Percentiles rank a stretch among this genome's conserved stretches.
Conservation (phyloP, 2,113 vertebrate genomes). For the Muntiacus reevesi region DNA sequence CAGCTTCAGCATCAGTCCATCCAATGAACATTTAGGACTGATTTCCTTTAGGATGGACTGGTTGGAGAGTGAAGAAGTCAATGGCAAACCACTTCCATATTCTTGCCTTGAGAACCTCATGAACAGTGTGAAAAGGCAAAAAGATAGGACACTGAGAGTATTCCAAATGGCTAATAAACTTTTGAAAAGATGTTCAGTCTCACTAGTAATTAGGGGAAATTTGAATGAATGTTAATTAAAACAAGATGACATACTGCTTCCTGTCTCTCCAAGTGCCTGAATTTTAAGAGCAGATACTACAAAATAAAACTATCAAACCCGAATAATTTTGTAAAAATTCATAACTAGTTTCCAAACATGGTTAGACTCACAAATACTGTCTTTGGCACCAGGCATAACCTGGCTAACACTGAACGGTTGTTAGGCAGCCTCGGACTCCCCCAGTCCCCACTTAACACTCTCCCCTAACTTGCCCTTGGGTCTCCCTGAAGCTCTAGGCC, state of each 20-base stretch:
- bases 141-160: rapidly evolving
- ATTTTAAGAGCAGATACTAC: background rate
- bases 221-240: background rate
- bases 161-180: background rate
- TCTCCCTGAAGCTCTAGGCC: background rate
- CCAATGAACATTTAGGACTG: background rate
- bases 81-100: background rate
- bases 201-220: background rate
- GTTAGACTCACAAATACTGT: background rate
- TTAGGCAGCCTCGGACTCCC: rapidly evolving
- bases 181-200: background rate
- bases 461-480: rapidly evolving
- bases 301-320: background rate
- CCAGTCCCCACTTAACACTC: rapidly evolving
- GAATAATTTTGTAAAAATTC: background rate
- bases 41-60: background rate
- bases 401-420: rapidly evolving
- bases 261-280: background rate
- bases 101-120: background rate
- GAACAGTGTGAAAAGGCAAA: background rate
- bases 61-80: background rate
- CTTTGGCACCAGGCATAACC: rapidly evolving
- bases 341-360: background rate
- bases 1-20: background rate
- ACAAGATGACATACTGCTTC: background rate